Evolutionary conservation across 2,888 invertebrate genomes (phyloP).

Genomic region (Empis livida): DNA sequence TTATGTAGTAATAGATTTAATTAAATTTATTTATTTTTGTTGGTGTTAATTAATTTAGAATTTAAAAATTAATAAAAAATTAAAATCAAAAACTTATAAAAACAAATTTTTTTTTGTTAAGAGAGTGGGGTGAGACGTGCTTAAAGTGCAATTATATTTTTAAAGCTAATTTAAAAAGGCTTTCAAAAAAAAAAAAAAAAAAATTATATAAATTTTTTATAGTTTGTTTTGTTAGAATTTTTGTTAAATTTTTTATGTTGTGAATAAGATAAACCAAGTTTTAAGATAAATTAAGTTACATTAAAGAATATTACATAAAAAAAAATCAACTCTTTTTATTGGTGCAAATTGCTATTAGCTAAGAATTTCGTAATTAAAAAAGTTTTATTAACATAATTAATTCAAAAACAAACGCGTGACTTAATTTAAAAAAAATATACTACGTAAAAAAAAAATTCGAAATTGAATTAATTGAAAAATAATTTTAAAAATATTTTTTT

Average conservation of each 20-base stretch:
- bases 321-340: not conserved
- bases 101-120: no score
- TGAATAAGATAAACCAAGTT: not conserved
- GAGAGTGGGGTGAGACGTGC: conserved; percentile 34
- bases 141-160: conserved; percentile 38
- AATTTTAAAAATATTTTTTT: conserved; percentile 7
- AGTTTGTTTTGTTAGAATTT: conserved; percentile 11
- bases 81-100: no score
- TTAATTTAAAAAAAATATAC: conserved; percentile 7
- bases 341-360: conserved; percentile 12
- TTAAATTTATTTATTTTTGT: no score
- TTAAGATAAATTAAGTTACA: not conserved
- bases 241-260: conserved; percentile 10
- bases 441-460: conserved; percentile 3
- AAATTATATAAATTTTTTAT: not conserved
- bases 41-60: no score
- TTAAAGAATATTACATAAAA: not conserved
- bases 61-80: no score
- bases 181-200: conserved; percentile 11
- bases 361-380: conserved; percentile 7
- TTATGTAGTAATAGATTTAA: no score
- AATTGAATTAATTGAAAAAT: not conserved
- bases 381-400: conserved; percentile 10
- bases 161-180: conserved; percentile 23
- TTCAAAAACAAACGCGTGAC: conserved; percentile 11